phyloP scores from a whole-genome alignment of 2,888 invertebrate species.

The Hedya salicella region DNA sequence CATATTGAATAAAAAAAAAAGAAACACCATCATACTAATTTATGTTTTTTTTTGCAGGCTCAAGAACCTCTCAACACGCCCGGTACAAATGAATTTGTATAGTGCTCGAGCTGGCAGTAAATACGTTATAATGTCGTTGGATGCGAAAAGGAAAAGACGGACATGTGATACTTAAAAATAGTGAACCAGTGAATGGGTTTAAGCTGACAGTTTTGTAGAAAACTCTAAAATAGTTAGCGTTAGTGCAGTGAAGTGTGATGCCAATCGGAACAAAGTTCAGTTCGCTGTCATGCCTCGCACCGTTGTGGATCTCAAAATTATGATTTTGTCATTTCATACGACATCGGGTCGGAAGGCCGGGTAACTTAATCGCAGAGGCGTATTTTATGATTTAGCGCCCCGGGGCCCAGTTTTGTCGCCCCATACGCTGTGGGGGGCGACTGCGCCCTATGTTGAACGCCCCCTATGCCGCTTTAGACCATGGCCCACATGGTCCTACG shows the following conservation, averaged over 20 bases:
- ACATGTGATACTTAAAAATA: slow-evolving; percentile 78
- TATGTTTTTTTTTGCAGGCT: slow-evolving; percentile 86
- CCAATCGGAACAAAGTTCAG: slow-evolving; percentile 70
- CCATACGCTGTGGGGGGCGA: no score
- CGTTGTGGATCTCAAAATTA: slow-evolving; percentile 72
- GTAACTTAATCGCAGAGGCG: slow-evolving; percentile 43
- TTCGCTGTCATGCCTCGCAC: slow-evolving; percentile 63
- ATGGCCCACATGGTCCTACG: no score
- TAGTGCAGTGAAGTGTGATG: slow-evolving; percentile 72
- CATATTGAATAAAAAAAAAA: not conserved
- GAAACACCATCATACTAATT: slow-evolving; percentile 43
- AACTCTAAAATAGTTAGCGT: slow-evolving; percentile 68
- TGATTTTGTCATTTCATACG: slow-evolving; percentile 49
- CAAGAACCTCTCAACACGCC: slow-evolving; percentile 92
- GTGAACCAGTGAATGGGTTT: slow-evolving; percentile 77
- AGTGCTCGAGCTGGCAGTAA: slow-evolving; percentile 79
- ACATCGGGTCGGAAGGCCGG: slow-evolving; percentile 39
- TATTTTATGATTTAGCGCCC: no score
- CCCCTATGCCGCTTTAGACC: no score
- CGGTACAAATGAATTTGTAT: slow-evolving; percentile 93
- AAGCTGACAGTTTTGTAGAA: slow-evolving; percentile 70
- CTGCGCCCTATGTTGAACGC: no score
- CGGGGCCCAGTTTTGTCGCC: no score
- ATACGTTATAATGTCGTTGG: slow-evolving; percentile 79
- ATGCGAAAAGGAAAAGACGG: slow-evolving; percentile 83